Evolutionary conservation across 2,888 invertebrate species (phyloP).

Genomic region (Tridacna crocea): DNA sequence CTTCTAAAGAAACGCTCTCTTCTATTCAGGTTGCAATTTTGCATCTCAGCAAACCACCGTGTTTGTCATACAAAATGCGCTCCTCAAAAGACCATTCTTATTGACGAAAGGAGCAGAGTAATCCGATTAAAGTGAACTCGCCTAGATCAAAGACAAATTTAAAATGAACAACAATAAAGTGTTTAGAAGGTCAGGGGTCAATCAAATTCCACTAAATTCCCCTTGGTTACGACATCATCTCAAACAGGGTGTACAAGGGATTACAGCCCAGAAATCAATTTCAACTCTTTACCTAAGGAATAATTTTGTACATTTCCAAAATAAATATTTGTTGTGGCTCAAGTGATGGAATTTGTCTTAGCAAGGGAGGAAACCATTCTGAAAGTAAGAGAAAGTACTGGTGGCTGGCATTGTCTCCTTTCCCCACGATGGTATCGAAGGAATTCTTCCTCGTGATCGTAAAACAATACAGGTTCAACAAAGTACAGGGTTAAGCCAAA

Average conservation of each 20-base stretch:
- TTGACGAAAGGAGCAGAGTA: constrained; percentile 21
- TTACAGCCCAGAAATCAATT: constrained; percentile 14
- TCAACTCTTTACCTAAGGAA: too few species aligned
- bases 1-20: constrained; percentile 29
- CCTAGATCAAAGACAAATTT: constrained; percentile 55
- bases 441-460: too few species aligned
- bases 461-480: too few species aligned
- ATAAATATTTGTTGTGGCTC: neutral
- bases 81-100: constrained; percentile 25
- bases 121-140: constrained; percentile 30
- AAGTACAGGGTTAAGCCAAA: neutral
- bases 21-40: constrained; percentile 30
- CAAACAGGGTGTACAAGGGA: constrained; percentile 10
- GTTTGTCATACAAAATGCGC: constrained; percentile 27
- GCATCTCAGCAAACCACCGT: constrained; percentile 8
- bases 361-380: too few species aligned
- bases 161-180: constrained; percentile 62
- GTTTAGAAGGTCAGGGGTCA: constrained; percentile 62
- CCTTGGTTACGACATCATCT: constrained; percentile 58
- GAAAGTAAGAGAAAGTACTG: too few species aligned
- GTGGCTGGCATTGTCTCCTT: too few species aligned
- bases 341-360: too few species aligned
- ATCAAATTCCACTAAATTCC: constrained; percentile 64
- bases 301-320: neutral
- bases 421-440: too few species aligned